phyloP scores from a whole-genome alignment of 2,888 invertebrate species.

The Eurytoma californica region DNA sequence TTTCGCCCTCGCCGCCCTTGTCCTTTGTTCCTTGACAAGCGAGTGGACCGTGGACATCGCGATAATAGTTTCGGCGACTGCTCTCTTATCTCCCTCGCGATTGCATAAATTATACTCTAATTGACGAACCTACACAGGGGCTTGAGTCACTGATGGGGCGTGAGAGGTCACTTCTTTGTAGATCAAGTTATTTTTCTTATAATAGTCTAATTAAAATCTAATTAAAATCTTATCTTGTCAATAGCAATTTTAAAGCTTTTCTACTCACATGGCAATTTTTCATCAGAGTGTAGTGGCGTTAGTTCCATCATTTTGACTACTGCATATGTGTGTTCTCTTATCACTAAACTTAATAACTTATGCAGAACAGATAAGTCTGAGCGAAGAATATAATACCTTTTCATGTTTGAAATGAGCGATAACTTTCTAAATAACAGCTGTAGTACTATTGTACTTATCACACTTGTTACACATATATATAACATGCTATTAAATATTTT shows the following conservation, averaged over 20 bases:
- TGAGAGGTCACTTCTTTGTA: constrained; percentile 1
- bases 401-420: constrained; percentile 26
- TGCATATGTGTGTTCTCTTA: constrained; percentile 34
- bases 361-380: constrained; percentile 37
- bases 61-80: neutral
- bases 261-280: constrained; percentile 46
- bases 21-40: constrained; percentile 11
- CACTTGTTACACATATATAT: neutral
- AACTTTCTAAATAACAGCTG: constrained; percentile 30
- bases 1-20: constrained; percentile 7
- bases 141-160: constrained; percentile 25
- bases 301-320: constrained; percentile 52
- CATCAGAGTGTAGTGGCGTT: constrained; percentile 37
- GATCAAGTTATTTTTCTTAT: neutral
- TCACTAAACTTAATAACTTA: constrained; percentile 44
- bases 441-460: neutral
- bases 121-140: neutral
- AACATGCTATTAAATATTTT: neutral
- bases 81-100: constrained; percentile 6
- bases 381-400: constrained; percentile 30
- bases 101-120: constrained; percentile 14
- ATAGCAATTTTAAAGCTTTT: neutral
- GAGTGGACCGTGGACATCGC: neutral
- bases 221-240: neutral
- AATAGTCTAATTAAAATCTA: neutral